A percentile compares a stretch with the other conserved stretches of the same genome.
Evolutionary conservation across 2,113 vertebrate genomes (phyloP).

Genomic region (Lagopus muta): DNA sequence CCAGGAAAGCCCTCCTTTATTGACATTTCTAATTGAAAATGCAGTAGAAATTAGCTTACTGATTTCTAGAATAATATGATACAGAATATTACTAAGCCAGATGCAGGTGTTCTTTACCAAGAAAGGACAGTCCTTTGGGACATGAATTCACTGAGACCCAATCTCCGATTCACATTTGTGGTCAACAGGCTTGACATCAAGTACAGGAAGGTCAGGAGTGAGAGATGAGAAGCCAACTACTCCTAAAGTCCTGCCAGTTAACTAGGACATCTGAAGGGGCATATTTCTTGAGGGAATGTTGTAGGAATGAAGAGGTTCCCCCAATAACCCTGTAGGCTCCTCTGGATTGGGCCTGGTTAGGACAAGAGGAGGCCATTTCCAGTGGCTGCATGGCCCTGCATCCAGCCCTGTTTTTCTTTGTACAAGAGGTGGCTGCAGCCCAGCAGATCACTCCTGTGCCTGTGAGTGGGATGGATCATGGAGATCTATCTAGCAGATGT

Average conservation of each 20-base stretch:
- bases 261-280: background rate
- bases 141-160: background rate
- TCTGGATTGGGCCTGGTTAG: background rate
- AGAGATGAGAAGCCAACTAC: background rate
- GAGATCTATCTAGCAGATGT: background rate
- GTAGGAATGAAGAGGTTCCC: background rate
- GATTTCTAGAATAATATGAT: background rate
- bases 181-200: background rate
- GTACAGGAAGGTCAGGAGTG: background rate
- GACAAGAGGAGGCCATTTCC: background rate
- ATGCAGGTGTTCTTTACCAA: background rate
- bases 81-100: background rate
- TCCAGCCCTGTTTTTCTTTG: background rate
- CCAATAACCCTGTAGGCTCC: background rate
- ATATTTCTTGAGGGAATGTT: background rate
- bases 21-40: background rate
- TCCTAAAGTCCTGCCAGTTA: rapidly evolving
- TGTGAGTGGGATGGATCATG: background rate
- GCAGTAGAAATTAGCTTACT: background rate
- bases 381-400: rapidly evolving
- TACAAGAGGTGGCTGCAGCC: background rate
- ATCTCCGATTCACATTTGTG: background rate
- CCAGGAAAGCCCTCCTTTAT: background rate
- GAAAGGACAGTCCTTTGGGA: background rate
- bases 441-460: background rate